phyloP scores from a whole-genome alignment of 2,113 vertebrate species.

The Lepisosteus osseus region DNA sequence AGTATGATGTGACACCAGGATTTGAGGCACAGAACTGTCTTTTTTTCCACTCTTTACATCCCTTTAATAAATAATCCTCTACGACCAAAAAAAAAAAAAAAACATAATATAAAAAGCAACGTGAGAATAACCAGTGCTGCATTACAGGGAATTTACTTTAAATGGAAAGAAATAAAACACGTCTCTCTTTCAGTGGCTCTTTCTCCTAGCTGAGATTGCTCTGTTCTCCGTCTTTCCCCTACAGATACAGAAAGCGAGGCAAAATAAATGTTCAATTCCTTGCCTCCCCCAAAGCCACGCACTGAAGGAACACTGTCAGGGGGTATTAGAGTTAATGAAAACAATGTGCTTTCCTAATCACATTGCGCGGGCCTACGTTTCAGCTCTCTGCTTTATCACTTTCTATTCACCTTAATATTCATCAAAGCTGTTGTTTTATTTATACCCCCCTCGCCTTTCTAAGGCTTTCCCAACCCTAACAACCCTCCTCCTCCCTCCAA shows the following conservation, averaged over 20 bases:
- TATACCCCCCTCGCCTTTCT: constrained; percentile 41
- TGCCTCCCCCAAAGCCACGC: constrained; percentile 12
- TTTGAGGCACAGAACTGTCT: background rate
- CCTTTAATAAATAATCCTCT: constrained; percentile 37
- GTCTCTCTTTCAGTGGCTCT: constrained; percentile 6
- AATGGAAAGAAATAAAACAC: constrained; percentile 40
- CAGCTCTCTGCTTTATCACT: constrained; percentile 50
- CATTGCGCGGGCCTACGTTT: constrained; percentile 1
- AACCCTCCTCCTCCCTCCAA: constrained; percentile 19
- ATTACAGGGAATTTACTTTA: constrained; percentile 34
- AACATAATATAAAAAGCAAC: constrained; percentile 28
- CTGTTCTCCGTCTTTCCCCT: constrained; percentile 11
- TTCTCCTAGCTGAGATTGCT: constrained; percentile 11
- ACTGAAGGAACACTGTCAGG: background rate
- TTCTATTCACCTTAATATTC: constrained; percentile 60
- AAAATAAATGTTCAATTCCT: constrained; percentile 12
- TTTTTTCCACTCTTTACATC: constrained; percentile 12
- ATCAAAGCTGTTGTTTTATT: constrained; percentile 62
- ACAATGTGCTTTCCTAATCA: constrained; percentile 30
- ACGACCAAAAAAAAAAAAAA: constrained; percentile 17
- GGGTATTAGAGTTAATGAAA: constrained; percentile 6
- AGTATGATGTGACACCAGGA: background rate
- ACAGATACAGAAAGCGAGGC: constrained; percentile 10
- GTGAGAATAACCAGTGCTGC: constrained; percentile 28
- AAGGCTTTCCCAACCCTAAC: constrained; percentile 13